Evolutionary conservation across 2,797 vertebrate species (phyloP).

Genomic region (Falco rusticolus): DNA sequence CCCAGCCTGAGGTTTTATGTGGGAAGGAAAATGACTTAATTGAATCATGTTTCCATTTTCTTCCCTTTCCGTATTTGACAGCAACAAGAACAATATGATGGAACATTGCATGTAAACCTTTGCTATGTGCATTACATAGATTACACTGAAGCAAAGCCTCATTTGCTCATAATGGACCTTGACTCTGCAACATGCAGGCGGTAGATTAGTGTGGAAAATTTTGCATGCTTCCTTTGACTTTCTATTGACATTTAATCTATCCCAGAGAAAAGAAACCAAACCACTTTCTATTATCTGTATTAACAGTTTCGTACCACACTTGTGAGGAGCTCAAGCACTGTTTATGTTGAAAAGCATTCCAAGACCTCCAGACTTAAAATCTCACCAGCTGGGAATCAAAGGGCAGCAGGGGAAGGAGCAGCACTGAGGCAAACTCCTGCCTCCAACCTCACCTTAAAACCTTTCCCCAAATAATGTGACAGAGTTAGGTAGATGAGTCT

Average conservation of each 20-base stretch:
- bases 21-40: neutral
- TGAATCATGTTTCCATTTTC: neutral
- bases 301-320: neutral
- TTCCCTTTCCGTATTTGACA: neutral
- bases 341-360: constrained; percentile 18
- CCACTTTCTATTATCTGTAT: neutral
- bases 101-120: neutral
- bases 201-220: neutral
- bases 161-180: neutral
- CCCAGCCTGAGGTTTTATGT: neutral
- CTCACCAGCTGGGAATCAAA: neutral
- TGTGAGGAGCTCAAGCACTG: neutral
- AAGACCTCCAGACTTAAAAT: neutral
- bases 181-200: neutral
- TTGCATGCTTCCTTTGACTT: neutral
- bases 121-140: neutral
- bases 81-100: neutral
- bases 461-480: neutral
- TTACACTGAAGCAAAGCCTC: neutral
- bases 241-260: neutral
- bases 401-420: neutral
- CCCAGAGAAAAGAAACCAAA: neutral
- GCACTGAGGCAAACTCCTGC: neutral
- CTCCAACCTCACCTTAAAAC: neutral
- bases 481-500: neutral